These are phyloP conservation scores for Dendrocincla fuliginosa DNA, from an alignment of 2,797 vertebrate species.

Conservation along the genomic window DNA sequence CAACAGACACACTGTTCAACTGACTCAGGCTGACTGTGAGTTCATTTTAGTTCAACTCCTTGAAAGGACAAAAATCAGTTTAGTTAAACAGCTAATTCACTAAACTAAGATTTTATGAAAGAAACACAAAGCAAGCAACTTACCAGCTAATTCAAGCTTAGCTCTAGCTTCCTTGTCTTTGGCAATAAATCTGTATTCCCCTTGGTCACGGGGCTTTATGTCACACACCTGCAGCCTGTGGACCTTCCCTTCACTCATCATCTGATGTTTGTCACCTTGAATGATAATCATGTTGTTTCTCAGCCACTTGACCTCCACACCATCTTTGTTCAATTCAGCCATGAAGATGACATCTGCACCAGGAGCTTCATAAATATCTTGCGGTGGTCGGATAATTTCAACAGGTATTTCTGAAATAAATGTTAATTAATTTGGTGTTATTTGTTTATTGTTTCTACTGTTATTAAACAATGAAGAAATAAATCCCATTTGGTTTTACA, in stretches of 20 bases:
- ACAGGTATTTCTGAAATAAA: conserved; percentile 88
- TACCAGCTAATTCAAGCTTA: conserved; percentile 95
- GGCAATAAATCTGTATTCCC: conserved; percentile 93
- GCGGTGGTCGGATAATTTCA: conserved; percentile 92
- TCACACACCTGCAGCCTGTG: conserved; percentile 95
- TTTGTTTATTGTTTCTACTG: background rate
- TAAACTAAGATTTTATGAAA: background rate
- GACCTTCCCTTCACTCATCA: conserved; percentile 96
- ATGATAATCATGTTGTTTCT: conserved; percentile 96
- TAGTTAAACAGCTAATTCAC: background rate
- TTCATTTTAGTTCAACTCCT: background rate
- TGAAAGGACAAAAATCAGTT: background rate
- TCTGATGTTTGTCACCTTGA: conserved; percentile 98
- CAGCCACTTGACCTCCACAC: conserved; percentile 94
- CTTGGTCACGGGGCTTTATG: conserved; percentile 94
- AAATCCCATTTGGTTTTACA: background rate
- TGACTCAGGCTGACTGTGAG: background rate
- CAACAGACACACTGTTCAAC: background rate
- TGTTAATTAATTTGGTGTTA: background rate
- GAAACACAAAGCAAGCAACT: conserved; percentile 42
- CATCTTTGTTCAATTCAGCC: conserved; percentile 95
- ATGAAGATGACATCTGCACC: conserved; percentile 90
- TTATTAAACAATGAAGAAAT: background rate
- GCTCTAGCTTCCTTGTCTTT: conserved; percentile 97
- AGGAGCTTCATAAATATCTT: conserved; percentile 89